Conservation (phyloP, 2,113 vertebrate species). For the Siphamia tubifer region DNA sequence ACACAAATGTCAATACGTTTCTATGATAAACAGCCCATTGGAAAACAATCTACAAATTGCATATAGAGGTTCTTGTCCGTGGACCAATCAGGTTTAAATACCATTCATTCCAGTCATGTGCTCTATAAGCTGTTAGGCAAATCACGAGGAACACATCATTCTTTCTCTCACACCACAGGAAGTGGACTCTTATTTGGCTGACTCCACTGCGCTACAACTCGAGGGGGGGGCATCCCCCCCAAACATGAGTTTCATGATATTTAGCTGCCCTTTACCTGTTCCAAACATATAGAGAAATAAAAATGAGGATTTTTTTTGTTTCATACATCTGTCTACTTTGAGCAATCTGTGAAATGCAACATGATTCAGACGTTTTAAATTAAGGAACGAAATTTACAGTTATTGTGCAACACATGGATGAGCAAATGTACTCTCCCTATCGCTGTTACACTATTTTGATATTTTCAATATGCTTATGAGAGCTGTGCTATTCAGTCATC, state of each 20-base stretch:
- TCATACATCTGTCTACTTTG: too few species aligned
- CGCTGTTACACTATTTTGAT: not conserved
- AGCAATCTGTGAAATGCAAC: not conserved
- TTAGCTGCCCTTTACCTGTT: too few species aligned
- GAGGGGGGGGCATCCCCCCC: not conserved
- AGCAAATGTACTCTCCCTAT: not conserved
- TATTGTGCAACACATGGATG: not conserved
- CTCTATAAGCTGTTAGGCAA: slow-evolving; percentile 60
- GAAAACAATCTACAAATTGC: slow-evolving; percentile 5
- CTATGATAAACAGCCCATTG: not conserved
- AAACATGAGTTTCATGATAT: too few species aligned
- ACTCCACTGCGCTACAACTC: not conserved
- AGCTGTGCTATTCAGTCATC: not conserved
- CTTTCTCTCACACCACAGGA: slow-evolving; percentile 18
- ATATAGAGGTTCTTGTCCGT: not conserved
- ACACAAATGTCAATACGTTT: not conserved
- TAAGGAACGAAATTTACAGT: not conserved
- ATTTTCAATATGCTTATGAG: not conserved
- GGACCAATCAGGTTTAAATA: slow-evolving; percentile 37
- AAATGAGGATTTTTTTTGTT: too few species aligned
- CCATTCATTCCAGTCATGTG: slow-evolving; percentile 70
- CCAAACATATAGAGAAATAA: too few species aligned
- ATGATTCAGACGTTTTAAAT: not conserved
- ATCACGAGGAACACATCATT: slow-evolving; percentile 74
- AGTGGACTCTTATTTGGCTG: not conserved